These are phyloP conservation scores for Pachymerium ferrugineum DNA, from an alignment of 2,888 invertebrate genomes.

Conservation along the genomic window DNA sequence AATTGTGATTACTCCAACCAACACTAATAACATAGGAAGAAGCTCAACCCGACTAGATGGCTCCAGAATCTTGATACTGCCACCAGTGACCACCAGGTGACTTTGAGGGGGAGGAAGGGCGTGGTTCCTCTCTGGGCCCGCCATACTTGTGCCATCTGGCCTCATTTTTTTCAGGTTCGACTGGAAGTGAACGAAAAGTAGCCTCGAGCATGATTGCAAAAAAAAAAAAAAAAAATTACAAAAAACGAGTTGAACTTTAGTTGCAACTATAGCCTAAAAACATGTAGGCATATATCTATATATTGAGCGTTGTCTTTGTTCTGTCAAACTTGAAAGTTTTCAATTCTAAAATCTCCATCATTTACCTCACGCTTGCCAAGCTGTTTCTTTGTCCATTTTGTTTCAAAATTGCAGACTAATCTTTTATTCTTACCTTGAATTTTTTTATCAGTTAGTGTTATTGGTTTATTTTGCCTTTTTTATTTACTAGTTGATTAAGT, in stretches of 20 bases:
- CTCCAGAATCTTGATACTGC: too few relatives aligned
- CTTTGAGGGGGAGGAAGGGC: background rate
- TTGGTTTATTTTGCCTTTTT: too few relatives aligned
- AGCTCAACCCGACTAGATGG: background rate
- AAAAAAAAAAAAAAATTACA: background rate
- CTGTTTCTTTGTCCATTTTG: background rate
- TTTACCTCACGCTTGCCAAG: background rate
- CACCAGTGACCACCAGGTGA: slow-evolving; percentile 13
- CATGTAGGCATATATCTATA: background rate
- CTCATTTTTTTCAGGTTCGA: background rate
- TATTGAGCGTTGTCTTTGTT: background rate
- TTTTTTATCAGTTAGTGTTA: too few relatives aligned
- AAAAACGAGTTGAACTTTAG: background rate
- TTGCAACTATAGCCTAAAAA: too few relatives aligned
- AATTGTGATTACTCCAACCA: background rate
- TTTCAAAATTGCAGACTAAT: background rate
- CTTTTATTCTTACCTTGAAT: background rate
- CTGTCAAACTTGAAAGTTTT: background rate
- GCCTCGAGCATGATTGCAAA: background rate
- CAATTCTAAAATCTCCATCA: background rate
- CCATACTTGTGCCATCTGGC: background rate
- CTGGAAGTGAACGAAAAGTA: too few relatives aligned
- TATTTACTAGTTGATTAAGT: too few relatives aligned
- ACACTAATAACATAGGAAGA: background rate
- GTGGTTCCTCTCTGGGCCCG: background rate